These are phyloP conservation scores for Drosophila neonasuta DNA, from an alignment of 2,888 invertebrate genomes.

Conservation along the genomic window DNA sequence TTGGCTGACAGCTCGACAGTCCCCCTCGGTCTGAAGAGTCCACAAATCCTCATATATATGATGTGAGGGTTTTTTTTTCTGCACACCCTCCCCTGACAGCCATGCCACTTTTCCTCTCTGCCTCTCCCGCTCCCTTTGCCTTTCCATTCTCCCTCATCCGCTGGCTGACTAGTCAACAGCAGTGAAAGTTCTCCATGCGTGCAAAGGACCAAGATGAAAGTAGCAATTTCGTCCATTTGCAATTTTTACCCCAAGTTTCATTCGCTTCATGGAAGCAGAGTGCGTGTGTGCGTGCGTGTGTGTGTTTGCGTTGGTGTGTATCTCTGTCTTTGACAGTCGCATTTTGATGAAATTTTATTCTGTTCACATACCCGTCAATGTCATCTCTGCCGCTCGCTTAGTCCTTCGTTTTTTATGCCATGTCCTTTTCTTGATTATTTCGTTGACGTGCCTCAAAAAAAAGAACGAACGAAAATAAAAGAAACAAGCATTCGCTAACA, in stretches of 20 bases:
- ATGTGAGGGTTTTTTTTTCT: slow-evolving; percentile 25
- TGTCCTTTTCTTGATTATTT: slow-evolving; percentile 76
- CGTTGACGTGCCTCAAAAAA: slow-evolving; percentile 67
- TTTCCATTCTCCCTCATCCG: no score
- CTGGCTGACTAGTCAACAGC: slow-evolving; percentile 22
- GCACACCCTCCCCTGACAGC: slow-evolving; percentile 36
- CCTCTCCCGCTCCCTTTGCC: not conserved
- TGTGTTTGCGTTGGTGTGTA: slow-evolving; percentile 24
- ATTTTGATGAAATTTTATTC: slow-evolving; percentile 78
- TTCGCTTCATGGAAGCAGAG: slow-evolving; percentile 6
- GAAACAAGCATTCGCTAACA: not conserved
- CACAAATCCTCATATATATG: slow-evolving; percentile 53
- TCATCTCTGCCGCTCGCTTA: slow-evolving; percentile 74
- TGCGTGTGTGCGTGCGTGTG: slow-evolving; percentile 19
- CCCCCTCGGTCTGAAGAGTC: slow-evolving; percentile 42
- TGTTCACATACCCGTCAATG: slow-evolving; percentile 77
- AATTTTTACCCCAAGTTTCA: slow-evolving; percentile 60
- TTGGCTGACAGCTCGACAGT: slow-evolving; percentile 64
- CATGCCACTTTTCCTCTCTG: slow-evolving; percentile 3
- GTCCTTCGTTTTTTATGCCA: slow-evolving; percentile 54
- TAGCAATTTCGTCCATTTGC: slow-evolving; percentile 75
- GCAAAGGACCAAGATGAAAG: slow-evolving; percentile 72
- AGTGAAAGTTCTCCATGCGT: slow-evolving; percentile 75
- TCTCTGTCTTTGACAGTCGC: slow-evolving; percentile 69
- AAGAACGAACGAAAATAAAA: slow-evolving; percentile 1